Evolutionary conservation across 2,113 vertebrate species (phyloP).

Genomic region (Cyrtonyx montezumae): DNA sequence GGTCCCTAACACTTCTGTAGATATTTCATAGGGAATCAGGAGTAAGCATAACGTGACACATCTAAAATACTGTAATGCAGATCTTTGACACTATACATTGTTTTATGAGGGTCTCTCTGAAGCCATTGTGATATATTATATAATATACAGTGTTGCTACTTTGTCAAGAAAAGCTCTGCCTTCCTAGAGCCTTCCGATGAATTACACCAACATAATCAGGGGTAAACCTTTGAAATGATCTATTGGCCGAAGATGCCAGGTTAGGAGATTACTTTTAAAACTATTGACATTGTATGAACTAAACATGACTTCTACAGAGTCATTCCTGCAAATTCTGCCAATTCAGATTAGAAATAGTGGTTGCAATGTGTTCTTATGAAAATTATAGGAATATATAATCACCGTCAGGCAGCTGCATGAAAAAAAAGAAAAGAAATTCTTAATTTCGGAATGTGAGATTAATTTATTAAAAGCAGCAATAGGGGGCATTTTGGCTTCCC

Average conservation of each 20-base stretch:
- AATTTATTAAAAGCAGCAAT: not conserved
- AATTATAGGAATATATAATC: not conserved
- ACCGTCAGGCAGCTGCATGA: not conserved
- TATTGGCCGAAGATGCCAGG: not conserved
- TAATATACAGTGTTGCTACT: not conserved
- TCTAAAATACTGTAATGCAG: not conserved
- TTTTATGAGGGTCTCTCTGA: not conserved
- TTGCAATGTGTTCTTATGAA: not conserved
- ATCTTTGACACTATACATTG: not conserved
- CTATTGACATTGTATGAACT: not conserved
- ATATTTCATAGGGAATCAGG: not conserved
- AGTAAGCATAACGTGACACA: not conserved
- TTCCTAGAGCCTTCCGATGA: not conserved
- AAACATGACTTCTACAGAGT: not conserved
- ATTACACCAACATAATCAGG: not conserved
- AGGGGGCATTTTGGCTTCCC: not conserved
- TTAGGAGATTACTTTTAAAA: not conserved
- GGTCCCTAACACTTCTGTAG: fast-evolving
- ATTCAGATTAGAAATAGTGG: not conserved
- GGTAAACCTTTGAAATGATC: not conserved
- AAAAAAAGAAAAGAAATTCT: not conserved
- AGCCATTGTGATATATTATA: not conserved
- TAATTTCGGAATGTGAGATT: not conserved
- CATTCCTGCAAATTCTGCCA: constrained; percentile 9
- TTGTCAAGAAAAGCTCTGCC: not conserved